These are phyloP conservation scores for Drosophila stalkeri DNA, from an alignment of 2,888 invertebrate species.

Conservation along the genomic window DNA sequence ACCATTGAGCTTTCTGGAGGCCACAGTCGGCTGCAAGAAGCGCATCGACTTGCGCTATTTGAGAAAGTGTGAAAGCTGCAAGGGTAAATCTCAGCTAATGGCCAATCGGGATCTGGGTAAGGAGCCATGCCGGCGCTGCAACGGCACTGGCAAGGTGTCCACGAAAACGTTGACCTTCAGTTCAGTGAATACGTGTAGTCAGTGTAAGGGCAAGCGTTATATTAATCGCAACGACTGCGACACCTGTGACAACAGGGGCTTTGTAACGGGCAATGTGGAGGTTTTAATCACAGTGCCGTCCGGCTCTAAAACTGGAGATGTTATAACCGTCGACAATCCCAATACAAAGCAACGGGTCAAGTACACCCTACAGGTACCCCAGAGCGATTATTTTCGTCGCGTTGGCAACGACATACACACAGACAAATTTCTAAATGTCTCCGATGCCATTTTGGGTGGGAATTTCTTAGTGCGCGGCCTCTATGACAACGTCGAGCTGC, in stretches of 20 bases:
- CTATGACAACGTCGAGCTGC: constrained; percentile 77
- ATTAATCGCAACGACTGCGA: constrained; percentile 79
- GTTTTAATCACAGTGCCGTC: constrained; percentile 77
- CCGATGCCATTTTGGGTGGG: constrained; percentile 82
- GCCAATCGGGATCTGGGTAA: constrained; percentile 65
- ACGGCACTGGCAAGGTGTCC: constrained; percentile 78
- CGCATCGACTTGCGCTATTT: constrained; percentile 73
- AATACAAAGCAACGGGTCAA: constrained; percentile 73
- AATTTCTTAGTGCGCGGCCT: constrained; percentile 79
- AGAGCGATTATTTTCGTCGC: constrained; percentile 78
- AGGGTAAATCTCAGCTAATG: constrained; percentile 74
- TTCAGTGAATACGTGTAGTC: constrained; percentile 65
- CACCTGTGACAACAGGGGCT: constrained; percentile 80
- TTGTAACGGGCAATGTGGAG: constrained; percentile 64
- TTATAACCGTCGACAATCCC: constrained; percentile 77
- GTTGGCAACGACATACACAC: constrained; percentile 79
- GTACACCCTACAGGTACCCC: constrained; percentile 73
- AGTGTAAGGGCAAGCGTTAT: constrained; percentile 80
- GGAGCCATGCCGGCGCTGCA: constrained; percentile 82
- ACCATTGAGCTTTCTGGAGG: constrained; percentile 78
- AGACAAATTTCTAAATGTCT: constrained; percentile 78
- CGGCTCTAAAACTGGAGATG: constrained; percentile 78
- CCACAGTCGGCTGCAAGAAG: constrained; percentile 80
- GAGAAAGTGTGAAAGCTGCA: constrained; percentile 79
- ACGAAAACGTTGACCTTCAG: constrained; percentile 69